A percentile compares a stretch with the other conserved stretches of the same genome.
Evolutionary conservation across 1,140 invertebrate species (phyloP).

Genomic region (Pinna nobilis): DNA sequence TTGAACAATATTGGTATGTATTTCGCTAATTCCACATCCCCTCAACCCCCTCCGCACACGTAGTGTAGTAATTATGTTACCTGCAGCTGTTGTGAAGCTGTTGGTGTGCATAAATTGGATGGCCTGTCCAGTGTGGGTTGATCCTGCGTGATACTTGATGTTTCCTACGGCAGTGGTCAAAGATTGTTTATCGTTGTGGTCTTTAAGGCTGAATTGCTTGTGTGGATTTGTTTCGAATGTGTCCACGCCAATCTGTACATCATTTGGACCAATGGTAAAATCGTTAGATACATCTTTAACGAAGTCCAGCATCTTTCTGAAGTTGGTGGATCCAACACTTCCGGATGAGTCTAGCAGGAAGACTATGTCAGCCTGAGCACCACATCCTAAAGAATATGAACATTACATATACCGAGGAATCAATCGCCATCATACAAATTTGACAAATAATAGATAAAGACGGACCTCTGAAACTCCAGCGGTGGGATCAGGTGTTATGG

Average conservation of each 20-base stretch:
- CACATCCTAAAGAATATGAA: constrained; percentile 50
- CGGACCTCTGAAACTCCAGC: too few relatives aligned
- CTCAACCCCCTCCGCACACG: too few relatives aligned
- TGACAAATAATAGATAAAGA: background rate
- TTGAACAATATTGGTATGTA: too few relatives aligned
- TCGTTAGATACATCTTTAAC: constrained; percentile 47
- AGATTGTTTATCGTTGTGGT: constrained; percentile 41
- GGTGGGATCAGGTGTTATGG: too few relatives aligned
- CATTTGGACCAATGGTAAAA: constrained; percentile 56
- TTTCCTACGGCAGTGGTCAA: constrained; percentile 42
- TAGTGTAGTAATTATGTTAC: too few relatives aligned
- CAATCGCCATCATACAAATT: too few relatives aligned
- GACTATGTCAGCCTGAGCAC: constrained; percentile 58
- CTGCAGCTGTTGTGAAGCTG: constrained; percentile 39
- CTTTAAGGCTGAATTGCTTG: constrained; percentile 53
- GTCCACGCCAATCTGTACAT: constrained; percentile 58
- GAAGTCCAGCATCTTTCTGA: constrained; percentile 57
- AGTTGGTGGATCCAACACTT: constrained; percentile 55
- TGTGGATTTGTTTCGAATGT: constrained; percentile 53
- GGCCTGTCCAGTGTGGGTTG: constrained; percentile 49
- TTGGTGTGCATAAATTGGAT: constrained; percentile 32
- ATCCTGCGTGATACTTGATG: constrained; percentile 47
- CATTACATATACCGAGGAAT: background rate
- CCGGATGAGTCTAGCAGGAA: constrained; percentile 63
- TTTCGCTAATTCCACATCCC: too few relatives aligned